A percentile compares a stretch with the other conserved stretches of the same genome.
These are phyloP conservation scores for Microplitis deprimator DNA, from an alignment of 2,888 invertebrate genomes.

Conservation along the genomic window DNA sequence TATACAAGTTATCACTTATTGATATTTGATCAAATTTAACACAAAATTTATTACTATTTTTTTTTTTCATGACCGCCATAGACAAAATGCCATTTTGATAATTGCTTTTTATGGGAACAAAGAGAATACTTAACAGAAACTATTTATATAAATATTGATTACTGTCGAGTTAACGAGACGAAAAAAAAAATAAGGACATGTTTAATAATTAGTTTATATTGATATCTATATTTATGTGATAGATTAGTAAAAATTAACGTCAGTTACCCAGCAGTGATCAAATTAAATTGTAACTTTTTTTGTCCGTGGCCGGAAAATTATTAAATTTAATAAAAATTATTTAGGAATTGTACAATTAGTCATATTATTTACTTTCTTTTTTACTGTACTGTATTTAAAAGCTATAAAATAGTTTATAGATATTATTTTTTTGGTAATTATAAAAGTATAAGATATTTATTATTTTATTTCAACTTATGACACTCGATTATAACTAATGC, in stretches of 20 bases:
- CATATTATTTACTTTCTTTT: not conserved
- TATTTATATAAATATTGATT: not conserved
- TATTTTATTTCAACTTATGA: slow-evolving; percentile 4
- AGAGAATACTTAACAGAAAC: slow-evolving; percentile 8
- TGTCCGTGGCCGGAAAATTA: not conserved
- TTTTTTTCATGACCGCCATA: not conserved
- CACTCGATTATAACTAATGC: not conserved
- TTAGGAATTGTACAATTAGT: slow-evolving; percentile 4
- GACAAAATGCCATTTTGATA: not conserved
- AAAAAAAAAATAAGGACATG: not conserved
- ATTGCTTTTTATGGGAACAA: not conserved
- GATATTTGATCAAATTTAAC: slow-evolving; percentile 1
- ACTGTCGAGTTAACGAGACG: slow-evolving; percentile 7
- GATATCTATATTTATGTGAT: not conserved
- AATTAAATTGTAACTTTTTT: not conserved
- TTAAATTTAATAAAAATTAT: not conserved
- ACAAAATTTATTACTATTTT: not conserved
- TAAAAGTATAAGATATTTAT: slow-evolving; percentile 4
- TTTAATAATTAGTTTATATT: not conserved
- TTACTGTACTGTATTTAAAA: slow-evolving; percentile 4
- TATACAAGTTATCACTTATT: slow-evolving; percentile 42
- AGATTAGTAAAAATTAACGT: not conserved
- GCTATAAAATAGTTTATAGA: not conserved
- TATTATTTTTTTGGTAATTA: slow-evolving; percentile 8
- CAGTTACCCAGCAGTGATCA: slow-evolving; percentile 15